phyloP scores from a whole-genome alignment of 92 coral and sea anemone genomes.

The Epizoanthus stellaris region DNA sequence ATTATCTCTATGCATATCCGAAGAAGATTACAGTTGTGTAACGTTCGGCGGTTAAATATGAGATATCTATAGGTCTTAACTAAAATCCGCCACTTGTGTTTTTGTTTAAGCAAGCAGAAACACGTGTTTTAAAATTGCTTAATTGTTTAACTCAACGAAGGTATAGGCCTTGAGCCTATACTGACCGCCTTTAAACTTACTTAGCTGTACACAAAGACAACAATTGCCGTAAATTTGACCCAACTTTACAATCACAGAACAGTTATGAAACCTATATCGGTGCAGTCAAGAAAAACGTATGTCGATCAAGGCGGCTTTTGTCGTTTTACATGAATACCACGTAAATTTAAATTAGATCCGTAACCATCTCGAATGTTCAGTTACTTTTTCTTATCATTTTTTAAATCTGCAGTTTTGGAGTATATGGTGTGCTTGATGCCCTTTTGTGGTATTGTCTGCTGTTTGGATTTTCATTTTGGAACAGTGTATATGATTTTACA shows the following conservation, averaged over 20 bases:
- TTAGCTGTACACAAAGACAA: no score
- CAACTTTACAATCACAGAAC: no score
- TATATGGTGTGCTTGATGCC: background rate
- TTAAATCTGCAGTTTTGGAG: background rate
- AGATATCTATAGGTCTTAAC: background rate
- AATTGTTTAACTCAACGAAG: background rate
- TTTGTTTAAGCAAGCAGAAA: background rate
- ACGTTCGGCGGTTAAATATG: background rate
- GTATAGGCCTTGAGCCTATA: background rate
- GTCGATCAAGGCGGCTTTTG: background rate
- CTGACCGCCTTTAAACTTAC: background rate
- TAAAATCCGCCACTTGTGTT: background rate
- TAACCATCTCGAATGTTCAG: background rate
- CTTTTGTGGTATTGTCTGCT: background rate
- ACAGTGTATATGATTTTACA: no score
- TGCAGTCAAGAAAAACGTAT: background rate
- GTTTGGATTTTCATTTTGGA: background rate
- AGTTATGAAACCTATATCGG: no score
- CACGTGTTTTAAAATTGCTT: background rate
- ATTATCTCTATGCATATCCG: background rate
- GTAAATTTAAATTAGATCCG: background rate
- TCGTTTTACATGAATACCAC: background rate
- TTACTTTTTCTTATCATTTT: background rate
- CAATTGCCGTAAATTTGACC: no score
- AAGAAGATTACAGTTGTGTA: background rate